Conservation (phyloP, 2,797 vertebrate genomes). For the Dendrocincla tyrannina region DNA sequence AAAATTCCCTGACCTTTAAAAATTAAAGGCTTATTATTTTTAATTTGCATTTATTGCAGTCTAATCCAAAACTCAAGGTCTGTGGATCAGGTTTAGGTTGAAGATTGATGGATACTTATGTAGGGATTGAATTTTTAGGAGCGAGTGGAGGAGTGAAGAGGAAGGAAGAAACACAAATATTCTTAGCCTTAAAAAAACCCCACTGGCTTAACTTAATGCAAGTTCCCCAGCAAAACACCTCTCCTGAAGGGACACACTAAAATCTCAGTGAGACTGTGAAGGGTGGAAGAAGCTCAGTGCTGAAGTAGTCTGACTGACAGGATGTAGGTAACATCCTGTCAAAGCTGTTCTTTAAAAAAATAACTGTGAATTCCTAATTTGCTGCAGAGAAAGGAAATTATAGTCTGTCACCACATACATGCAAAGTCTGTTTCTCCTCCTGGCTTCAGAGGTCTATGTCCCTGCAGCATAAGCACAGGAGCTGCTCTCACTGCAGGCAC, state of each 20-base stretch:
- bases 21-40: background rate
- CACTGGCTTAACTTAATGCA: background rate
- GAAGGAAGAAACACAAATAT: background rate
- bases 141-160: background rate
- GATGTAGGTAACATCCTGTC: background rate
- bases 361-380: background rate
- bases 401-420: background rate
- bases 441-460: background rate
- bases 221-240: background rate
- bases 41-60: background rate
- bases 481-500: background rate
- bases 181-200: background rate
- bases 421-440: background rate
- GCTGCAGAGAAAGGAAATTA: background rate
- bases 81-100: background rate
- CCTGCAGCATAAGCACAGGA: background rate
- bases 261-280: background rate
- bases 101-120: background rate
- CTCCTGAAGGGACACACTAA: background rate
- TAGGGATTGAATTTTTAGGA: background rate
- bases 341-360: background rate
- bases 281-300: background rate
- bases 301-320: background rate
- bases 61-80: background rate
- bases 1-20: slow-evolving; percentile 3